phyloP scores from a whole-genome alignment of 1,140 invertebrate species.

The Bombus confusus region DNA sequence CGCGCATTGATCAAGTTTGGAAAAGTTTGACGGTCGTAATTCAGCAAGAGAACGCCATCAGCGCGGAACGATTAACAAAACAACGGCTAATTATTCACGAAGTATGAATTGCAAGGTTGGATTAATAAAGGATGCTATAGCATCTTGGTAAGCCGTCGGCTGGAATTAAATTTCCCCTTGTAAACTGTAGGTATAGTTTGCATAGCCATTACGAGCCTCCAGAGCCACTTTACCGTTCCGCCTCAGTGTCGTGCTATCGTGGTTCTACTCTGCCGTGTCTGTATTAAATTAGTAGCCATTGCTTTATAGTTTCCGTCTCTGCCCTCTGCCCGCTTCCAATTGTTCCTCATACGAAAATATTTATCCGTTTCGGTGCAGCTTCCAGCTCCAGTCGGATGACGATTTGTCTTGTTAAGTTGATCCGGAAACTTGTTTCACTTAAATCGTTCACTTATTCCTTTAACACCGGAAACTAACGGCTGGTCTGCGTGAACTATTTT shows the following conservation, averaged over 20 bases:
- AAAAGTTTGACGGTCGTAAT: neutral
- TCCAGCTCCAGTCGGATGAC: neutral
- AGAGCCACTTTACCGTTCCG: conserved; percentile 49
- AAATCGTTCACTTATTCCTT: neutral
- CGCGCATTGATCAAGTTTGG: neutral
- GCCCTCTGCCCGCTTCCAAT: neutral
- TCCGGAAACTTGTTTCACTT: neutral
- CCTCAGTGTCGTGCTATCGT: conserved; percentile 31
- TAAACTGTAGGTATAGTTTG: conserved; percentile 55
- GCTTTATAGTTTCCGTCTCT: conserved; percentile 42
- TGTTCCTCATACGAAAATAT: conserved; percentile 22
- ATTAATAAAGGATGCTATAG: conserved; percentile 40
- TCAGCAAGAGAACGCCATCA: neutral
- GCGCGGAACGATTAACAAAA: neutral
- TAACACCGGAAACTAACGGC: neutral
- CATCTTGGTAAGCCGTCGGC: conserved; percentile 33
- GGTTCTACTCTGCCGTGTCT: conserved; percentile 32
- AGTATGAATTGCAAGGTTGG: conserved; percentile 6
- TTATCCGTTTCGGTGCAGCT: neutral
- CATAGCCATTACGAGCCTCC: conserved; percentile 53
- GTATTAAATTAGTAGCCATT: conserved; percentile 51
- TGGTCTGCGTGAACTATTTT: neutral
- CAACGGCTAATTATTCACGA: too few relatives aligned
- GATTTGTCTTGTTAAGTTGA: neutral
- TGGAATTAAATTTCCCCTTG: conserved; percentile 50